phyloP scores from a whole-genome alignment of 2,113 vertebrate genomes.

The Ondatra zibethicus region DNA sequence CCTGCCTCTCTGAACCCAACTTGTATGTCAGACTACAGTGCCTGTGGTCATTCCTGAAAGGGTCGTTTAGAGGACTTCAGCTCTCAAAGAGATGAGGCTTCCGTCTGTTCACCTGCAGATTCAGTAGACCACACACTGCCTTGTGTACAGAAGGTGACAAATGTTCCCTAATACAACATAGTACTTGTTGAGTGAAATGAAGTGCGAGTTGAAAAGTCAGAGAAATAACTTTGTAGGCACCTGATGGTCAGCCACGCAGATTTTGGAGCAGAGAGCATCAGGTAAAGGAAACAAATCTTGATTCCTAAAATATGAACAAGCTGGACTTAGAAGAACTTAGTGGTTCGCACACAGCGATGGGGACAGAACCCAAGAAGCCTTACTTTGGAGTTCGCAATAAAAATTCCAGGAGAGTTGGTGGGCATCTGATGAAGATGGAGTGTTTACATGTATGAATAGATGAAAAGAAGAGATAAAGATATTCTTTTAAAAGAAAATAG shows the following conservation, averaged over 20 bases:
- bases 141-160: not conserved
- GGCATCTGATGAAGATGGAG: not conserved
- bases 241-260: not conserved
- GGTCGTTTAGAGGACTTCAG: not conserved
- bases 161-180: not conserved
- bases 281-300: not conserved
- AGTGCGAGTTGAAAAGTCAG: not conserved
- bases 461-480: not conserved
- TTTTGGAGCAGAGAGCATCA: slow-evolving; percentile 5
- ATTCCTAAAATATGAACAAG: not conserved
- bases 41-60: not conserved
- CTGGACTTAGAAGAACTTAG: not conserved
- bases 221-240: not conserved
- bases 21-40: not conserved
- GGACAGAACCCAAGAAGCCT: not conserved
- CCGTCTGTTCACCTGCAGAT: not conserved
- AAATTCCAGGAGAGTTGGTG: not conserved
- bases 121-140: not conserved
- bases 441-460: not conserved
- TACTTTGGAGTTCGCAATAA: not conserved
- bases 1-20: not conserved
- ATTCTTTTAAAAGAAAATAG: not conserved
- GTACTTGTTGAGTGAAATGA: slow-evolving; percentile 23
- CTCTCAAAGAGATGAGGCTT: not conserved
- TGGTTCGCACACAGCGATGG: not conserved